Evolutionary conservation across 2,797 vertebrate species (phyloP), one percentile per base, ranked within the genome.

Genomic region (Eidolon dupreanum): DNA sequence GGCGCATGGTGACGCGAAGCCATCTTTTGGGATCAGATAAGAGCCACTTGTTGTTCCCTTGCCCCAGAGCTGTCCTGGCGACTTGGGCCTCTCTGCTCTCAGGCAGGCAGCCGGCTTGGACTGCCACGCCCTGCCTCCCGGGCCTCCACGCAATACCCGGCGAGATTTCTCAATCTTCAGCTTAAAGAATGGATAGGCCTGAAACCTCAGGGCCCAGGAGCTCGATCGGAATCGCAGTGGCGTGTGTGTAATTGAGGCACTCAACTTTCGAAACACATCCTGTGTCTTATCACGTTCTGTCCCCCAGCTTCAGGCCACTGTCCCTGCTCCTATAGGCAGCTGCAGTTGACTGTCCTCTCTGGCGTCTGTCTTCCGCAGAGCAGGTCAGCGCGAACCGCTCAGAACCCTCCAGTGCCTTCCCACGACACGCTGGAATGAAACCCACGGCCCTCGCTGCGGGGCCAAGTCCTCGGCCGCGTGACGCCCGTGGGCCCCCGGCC

Each of bases 141-240:
- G 49, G 38, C 3, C 6, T 16, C 28, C 57, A 38, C 17, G 77
- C 71, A 74, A 28, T n/a, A 4, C 17, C 11, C 7, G 8, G 33
- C 57, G 51, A 53, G 77, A 36, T 90, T 10, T 90, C 74, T 63
- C n/a, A 46, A 20, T 28, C 24, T n/a, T 68, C 20, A n/a, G 12
- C 73, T 73, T 51, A 33, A 57, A 94, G 84, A 95, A 74, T 78
- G 43, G 46, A 68, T 84, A 84, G 66, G n/a, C 57, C 95, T 88
- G 55, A 28, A 73, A 63, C 59, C 82, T 77, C 71, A 51, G 93
- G 85, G 77, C 66, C 41, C 33, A 71, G 51, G 51, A 74, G 36
- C 36, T 66, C 10, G 9, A 46, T 49, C 19, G 28, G 71, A 65
- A 49, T 95, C 59, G 55, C 65, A n/a, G 88, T n/a, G 33, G 11